phyloP scores from a whole-genome alignment of 2,888 invertebrate species.

The Stenodema calcarata region DNA sequence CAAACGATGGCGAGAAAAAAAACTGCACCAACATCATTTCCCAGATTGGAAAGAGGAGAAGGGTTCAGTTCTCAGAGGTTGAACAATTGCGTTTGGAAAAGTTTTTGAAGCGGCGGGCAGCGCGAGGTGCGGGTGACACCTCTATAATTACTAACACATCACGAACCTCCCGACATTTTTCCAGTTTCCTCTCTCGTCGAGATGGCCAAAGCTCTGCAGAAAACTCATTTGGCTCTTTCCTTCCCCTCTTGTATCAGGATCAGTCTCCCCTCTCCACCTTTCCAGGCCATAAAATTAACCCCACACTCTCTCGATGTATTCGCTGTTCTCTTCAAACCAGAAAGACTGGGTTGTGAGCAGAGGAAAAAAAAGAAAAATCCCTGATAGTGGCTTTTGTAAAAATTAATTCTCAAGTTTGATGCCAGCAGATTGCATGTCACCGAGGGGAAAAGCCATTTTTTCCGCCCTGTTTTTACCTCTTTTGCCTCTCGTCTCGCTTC shows the following conservation, averaged over 20 bases:
- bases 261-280: neutral
- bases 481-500: neutral
- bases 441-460: neutral
- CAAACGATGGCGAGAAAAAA: neutral
- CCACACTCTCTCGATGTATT: neutral
- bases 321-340: neutral
- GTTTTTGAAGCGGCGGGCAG: constrained; percentile 35
- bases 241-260: neutral
- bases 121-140: constrained; percentile 48
- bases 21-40: neutral
- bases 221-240: constrained; percentile 42
- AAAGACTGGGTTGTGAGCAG: neutral
- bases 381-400: constrained; percentile 19
- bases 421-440: neutral
- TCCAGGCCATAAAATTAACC: neutral
- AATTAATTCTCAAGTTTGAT: constrained; percentile 14
- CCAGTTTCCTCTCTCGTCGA: constrained; percentile 19
- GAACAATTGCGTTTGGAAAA: constrained; percentile 44
- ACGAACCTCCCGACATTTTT: constrained; percentile 30
- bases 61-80: neutral
- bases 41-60: neutral
- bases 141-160: constrained; percentile 49
- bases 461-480: neutral
- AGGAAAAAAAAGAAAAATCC: neutral
- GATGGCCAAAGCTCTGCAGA: neutral